Conservation (phyloP, 2,888 invertebrate genomes). For the Elegia similella region DNA sequence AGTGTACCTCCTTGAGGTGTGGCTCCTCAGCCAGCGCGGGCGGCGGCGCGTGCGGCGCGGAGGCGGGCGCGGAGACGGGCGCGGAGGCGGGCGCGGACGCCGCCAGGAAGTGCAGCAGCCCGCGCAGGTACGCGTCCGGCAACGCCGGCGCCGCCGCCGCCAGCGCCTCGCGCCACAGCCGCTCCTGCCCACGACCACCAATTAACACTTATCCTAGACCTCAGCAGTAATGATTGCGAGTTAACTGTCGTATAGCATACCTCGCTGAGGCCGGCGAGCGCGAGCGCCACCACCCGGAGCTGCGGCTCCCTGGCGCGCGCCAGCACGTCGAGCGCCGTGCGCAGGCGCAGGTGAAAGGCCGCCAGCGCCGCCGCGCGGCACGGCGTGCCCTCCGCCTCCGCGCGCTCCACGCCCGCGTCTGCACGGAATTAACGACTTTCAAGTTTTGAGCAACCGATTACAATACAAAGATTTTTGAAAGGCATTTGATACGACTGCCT, state of each 20-base stretch:
- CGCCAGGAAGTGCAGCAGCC: slow-evolving; percentile 94
- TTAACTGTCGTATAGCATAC: too few relatives aligned
- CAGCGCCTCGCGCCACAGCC: slow-evolving; percentile 91
- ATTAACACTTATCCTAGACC: too few relatives aligned
- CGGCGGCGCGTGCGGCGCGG: slow-evolving; percentile 27
- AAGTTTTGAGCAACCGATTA: too few relatives aligned
- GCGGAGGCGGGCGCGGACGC: slow-evolving; percentile 83
- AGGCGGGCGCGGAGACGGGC: slow-evolving; percentile 71
- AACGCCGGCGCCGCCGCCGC: slow-evolving; percentile 88
- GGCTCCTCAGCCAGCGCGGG: slow-evolving; percentile 29
- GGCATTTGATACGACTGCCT: too few relatives aligned
- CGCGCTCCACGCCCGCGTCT: slow-evolving; percentile 73
- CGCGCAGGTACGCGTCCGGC: slow-evolving; percentile 94
- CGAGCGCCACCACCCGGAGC: slow-evolving; percentile 72
- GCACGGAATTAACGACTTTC: too few relatives aligned
- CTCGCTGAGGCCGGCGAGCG: slow-evolving; percentile 90
- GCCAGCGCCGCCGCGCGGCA: slow-evolving; percentile 94
- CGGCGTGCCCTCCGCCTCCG: slow-evolving; percentile 87
- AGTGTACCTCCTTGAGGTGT: slow-evolving; percentile 49
- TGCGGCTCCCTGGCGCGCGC: slow-evolving; percentile 81
- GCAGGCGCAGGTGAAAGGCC: slow-evolving; percentile 93
- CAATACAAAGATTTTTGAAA: too few relatives aligned
- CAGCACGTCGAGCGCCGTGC: slow-evolving; percentile 92
- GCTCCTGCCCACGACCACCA: slow-evolving; percentile 69
- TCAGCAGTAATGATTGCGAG: too few relatives aligned